Evolutionary conservation across 2,888 invertebrate species (phyloP), one percentile per base, ranked within the genome.

Genomic region (Philopedon plagiatum): DNA sequence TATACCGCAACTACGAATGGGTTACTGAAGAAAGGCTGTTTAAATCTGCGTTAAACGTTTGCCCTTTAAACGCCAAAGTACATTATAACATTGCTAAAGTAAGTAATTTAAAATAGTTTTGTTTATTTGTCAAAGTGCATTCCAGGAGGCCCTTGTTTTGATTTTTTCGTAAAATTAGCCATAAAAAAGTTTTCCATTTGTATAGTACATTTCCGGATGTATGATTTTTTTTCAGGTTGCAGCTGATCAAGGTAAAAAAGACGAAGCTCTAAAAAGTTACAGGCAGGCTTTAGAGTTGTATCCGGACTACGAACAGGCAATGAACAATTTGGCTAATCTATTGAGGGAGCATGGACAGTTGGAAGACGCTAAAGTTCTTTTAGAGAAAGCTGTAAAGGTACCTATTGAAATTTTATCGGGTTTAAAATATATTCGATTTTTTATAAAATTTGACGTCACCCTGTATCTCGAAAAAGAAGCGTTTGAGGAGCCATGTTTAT

Each of bases 41-140:
- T 83, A 86, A 87, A 54, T 93, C 94, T 23, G 98, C 94, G 0
- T 85, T 94, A n/a, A 83, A 87, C 21, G 95, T 98, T 13, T 99
- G 98, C 82, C 97, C 98, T 0, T 87, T 92, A 54, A 98, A 98
- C 87, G 98, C 98, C 18, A 99, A 98, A 89, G 94, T 94, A 2
- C 92, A 89, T 79, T 99, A 98, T 83, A 99, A 99, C 84, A 91
- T 98, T 62, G 98, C 94, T 0, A 97, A 97, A 85, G 91, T 93
- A 71, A 56, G 56, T 56, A 18, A 7, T 21, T 8, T 15, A 13
- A 2, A n/a, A 15, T 39, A 0, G 13, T 7, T 5, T 5, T 4
- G 3, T 15, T n/a, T 13, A 8, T 13, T 7, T 41, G 41, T 2
- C 41, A 23, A n/a, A 44, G n/a, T 61, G n/a, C 15, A 41, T 8